These are phyloP conservation scores for Zygothrica quintamaculata DNA, from an alignment of 2,888 invertebrate species.

Conservation along the genomic window DNA sequence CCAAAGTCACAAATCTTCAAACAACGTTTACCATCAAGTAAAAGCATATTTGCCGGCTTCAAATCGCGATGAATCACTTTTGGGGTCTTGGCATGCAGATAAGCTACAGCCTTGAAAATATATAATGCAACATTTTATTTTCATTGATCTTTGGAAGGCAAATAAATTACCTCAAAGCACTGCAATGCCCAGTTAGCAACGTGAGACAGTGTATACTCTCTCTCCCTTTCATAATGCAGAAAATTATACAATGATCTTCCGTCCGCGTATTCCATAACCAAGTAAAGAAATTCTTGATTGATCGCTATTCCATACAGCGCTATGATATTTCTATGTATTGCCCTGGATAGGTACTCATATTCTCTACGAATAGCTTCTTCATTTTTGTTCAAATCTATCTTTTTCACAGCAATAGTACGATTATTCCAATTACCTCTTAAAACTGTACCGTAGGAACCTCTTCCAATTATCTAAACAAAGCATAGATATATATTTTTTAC, in stretches of 20 bases:
- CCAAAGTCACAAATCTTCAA: slow-evolving; percentile 48
- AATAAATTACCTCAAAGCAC: slow-evolving; percentile 31
- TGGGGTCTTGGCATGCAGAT: slow-evolving; percentile 27
- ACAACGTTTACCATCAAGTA: background rate
- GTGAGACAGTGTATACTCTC: slow-evolving; percentile 5
- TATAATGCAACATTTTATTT: too few species aligned
- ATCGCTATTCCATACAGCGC: slow-evolving; percentile 11
- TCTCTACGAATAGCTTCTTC: slow-evolving; percentile 13
- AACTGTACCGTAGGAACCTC: background rate
- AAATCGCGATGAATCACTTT: slow-evolving; percentile 43
- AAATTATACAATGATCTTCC: slow-evolving; percentile 27
- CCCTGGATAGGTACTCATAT: slow-evolving; percentile 13
- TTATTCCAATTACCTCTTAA: background rate
- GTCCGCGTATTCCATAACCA: slow-evolving; percentile 36
- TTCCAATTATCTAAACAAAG: background rate
- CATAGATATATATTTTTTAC: too few species aligned
- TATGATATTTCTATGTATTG: slow-evolving; percentile 28
- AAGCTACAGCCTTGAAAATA: slow-evolving; percentile 30
- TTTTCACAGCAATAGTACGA: background rate
- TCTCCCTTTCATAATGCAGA: slow-evolving; percentile 1
- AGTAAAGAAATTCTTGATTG: background rate
- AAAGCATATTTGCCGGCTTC: slow-evolving; percentile 38
- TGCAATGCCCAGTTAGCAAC: slow-evolving; percentile 31
- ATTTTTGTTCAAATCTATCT: background rate
- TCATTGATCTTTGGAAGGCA: background rate